These are phyloP conservation scores for Luscinia megarhynchos DNA, from an alignment of 2,797 vertebrate genomes.

Conservation along the genomic window DNA sequence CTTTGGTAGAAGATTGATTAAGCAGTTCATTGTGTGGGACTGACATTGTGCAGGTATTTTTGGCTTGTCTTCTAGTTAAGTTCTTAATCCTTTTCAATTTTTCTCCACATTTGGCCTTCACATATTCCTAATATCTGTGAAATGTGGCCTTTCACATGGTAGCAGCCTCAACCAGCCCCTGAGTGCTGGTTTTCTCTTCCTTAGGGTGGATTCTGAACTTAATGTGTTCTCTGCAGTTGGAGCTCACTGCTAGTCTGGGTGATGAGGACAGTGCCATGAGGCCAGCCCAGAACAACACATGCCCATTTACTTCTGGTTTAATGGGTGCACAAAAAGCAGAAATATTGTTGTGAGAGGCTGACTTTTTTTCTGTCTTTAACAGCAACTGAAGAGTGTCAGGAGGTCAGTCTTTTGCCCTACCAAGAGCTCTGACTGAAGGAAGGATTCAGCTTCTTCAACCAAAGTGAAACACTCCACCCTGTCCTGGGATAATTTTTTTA, in stretches of 20 bases:
- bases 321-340: not conserved
- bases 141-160: not conserved
- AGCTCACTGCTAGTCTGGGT: not conserved
- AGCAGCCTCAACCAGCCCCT: not conserved
- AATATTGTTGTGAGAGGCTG: not conserved
- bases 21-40: not conserved
- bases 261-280: rapidly evolving
- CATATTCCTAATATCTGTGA: not conserved
- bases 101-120: not conserved
- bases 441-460: not conserved
- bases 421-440: not conserved
- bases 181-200: not conserved
- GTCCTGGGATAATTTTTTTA: not conserved
- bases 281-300: not conserved
- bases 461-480: rapidly evolving
- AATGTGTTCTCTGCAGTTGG: rapidly evolving
- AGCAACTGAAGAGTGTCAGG: not conserved
- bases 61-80: not conserved
- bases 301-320: not conserved
- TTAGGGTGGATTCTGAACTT: not conserved
- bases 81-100: not conserved
- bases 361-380: not conserved
- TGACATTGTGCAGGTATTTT: not conserved
- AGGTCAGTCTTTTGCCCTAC: not conserved
- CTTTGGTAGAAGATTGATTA: not conserved